Evolutionary conservation across 2,797 vertebrate genomes (phyloP).

Genomic region (Avahi laniger): DNA sequence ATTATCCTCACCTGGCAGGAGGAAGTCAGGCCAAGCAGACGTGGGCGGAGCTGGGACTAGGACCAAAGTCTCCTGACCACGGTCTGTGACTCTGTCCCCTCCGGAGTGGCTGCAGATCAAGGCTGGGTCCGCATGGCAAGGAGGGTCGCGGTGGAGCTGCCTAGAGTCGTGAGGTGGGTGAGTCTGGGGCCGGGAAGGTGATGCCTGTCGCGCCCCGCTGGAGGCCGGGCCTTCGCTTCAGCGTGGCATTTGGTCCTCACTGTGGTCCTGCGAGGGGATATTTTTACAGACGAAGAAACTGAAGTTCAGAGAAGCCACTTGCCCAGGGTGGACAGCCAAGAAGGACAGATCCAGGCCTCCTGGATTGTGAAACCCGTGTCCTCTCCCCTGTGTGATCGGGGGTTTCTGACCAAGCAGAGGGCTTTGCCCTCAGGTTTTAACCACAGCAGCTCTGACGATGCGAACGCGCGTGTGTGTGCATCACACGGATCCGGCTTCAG

Average conservation of each 20-base stretch:
- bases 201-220: accelerated
- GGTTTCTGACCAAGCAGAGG: neutral
- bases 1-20: neutral
- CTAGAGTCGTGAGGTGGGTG: neutral
- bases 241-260: neutral
- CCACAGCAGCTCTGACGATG: neutral
- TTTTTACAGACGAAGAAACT: neutral
- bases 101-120: neutral
- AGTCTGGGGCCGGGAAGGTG: neutral
- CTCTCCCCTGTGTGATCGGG: neutral
- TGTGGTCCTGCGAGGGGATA: accelerated
- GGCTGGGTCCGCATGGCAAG: neutral
- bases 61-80: neutral
- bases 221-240: neutral
- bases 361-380: neutral
- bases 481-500: accelerated
- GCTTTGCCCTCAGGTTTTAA: neutral
- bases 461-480: no score
- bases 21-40: neutral
- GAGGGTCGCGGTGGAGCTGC: neutral
- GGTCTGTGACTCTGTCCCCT: neutral
- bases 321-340: neutral
- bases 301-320: neutral
- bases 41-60: neutral
- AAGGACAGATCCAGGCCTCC: neutral